phyloP scores from a whole-genome alignment of 2,113 vertebrate genomes.

The Coryphaenoides rupestris region DNA sequence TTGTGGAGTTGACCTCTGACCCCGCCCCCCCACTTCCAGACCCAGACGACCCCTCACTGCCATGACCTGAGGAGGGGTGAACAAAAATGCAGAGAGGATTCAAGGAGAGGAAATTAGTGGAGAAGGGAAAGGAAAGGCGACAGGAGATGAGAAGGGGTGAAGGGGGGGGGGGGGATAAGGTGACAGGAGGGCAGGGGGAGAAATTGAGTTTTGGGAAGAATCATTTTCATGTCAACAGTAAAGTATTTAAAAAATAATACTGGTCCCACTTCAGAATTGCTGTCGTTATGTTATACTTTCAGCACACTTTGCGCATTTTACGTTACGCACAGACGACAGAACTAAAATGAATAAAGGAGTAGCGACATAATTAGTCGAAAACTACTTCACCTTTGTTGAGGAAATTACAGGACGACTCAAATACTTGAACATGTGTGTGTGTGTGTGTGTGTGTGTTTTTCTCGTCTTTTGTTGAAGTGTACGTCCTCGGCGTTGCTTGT shows the following conservation, averaged over 20 bases:
- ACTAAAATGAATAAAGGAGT: too few species aligned
- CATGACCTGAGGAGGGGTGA: slow-evolving; percentile 11
- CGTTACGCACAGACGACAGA: too few species aligned
- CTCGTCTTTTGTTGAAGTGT: background rate
- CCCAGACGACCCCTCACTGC: slow-evolving; percentile 26
- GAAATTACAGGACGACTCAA: too few species aligned
- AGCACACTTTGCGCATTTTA: too few species aligned
- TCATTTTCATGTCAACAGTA: background rate
- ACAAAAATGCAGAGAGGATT: background rate
- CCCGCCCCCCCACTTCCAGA: slow-evolving; percentile 30
- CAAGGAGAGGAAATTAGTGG: background rate
- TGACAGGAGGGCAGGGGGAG: background rate
- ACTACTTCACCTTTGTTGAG: too few species aligned
- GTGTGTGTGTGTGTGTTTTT: too few species aligned
- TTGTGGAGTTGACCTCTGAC: slow-evolving; percentile 33
- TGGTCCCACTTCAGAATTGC: background rate
- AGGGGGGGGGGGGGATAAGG: background rate
- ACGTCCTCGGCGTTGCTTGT: slow-evolving; percentile 10
- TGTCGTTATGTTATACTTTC: too few species aligned
- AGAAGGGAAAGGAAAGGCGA: background rate
- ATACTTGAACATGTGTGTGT: too few species aligned
- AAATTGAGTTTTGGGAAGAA: slow-evolving; percentile 4
- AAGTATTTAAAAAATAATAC: background rate
- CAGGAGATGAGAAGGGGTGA: background rate
- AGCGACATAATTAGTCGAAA: too few species aligned